A percentile compares a stretch with the other conserved stretches of the same genome.
Evolutionary conservation across 1,140 invertebrate genomes (phyloP).

Genomic region (Bombus turneri): DNA sequence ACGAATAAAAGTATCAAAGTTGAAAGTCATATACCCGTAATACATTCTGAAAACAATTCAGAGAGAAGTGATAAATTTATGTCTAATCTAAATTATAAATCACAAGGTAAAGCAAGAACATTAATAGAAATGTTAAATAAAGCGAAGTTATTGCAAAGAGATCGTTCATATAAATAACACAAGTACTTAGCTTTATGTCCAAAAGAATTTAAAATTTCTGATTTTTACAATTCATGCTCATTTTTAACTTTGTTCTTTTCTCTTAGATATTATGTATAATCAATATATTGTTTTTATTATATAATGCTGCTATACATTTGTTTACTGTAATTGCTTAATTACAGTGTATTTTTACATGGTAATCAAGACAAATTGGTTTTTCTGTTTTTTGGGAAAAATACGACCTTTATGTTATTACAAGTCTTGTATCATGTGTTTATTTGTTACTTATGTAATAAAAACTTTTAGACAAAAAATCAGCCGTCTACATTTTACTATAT

Average conservation of each 20-base stretch:
- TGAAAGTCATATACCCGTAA: not conserved
- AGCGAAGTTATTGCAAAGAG: not conserved
- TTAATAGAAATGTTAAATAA: slow-evolving; percentile 24
- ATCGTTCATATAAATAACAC: no score
- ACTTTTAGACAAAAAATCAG: slow-evolving; percentile 14
- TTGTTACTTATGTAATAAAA: slow-evolving; percentile 46
- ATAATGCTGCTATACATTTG: not conserved
- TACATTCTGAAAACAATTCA: not conserved
- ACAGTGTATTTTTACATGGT: not conserved
- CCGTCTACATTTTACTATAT: slow-evolving; percentile 49
- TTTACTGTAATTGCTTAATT: not conserved
- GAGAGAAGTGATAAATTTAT: not conserved
- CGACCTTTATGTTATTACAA: slow-evolving; percentile 53
- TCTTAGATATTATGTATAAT: not conserved
- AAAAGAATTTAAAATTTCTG: not conserved
- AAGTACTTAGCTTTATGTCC: not conserved
- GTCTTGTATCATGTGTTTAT: not conserved
- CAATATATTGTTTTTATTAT: not conserved
- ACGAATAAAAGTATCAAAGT: not conserved
- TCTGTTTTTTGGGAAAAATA: slow-evolving; percentile 63
- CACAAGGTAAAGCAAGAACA: not conserved
- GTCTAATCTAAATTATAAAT: not conserved
- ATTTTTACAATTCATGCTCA: no score
- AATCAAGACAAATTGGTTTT: not conserved
- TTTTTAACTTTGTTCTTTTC: not conserved